Evolutionary conservation across 2,797 vertebrate species (phyloP).

Genomic region (Hyperoplus lanceolatus): DNA sequence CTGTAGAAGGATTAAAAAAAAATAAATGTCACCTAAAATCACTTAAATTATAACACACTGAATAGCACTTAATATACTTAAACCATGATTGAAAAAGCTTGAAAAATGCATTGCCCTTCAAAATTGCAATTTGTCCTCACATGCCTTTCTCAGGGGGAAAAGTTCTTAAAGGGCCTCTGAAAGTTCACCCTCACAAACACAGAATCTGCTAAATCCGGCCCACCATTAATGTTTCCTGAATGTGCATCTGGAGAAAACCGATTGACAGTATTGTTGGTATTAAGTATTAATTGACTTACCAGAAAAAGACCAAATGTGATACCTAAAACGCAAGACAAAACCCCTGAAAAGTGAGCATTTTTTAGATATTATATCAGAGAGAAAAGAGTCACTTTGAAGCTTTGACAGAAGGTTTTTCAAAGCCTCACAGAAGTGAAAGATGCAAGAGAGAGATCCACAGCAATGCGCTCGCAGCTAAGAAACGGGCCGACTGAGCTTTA

Average conservation of each 20-base stretch:
- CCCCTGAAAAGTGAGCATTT: constrained; percentile 26
- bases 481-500: constrained; percentile 33
- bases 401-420: constrained; percentile 59
- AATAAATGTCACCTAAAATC: constrained; percentile 42
- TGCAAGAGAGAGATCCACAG: constrained; percentile 53
- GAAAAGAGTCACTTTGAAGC: constrained; percentile 63
- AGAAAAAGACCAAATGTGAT: not conserved
- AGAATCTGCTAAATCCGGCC: not conserved
- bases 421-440: constrained; percentile 60
- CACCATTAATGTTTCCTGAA: not conserved
- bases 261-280: not conserved
- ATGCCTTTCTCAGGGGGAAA: constrained; percentile 12
- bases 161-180: not conserved
- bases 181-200: constrained; percentile 16
- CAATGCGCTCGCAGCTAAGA: not conserved
- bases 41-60: constrained; percentile 13
- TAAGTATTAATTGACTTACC: not conserved
- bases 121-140: constrained; percentile 9
- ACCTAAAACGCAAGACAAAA: constrained; percentile 28
- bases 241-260: not conserved
- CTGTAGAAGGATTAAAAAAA: constrained; percentile 46
- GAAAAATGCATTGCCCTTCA: constrained; percentile 8
- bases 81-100: constrained; percentile 20
- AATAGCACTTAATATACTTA: constrained; percentile 22
- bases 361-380: constrained; percentile 45